These are phyloP conservation scores for Trichoplusia ni DNA, from an alignment of 1,140 invertebrate genomes.

Conservation along the genomic window DNA sequence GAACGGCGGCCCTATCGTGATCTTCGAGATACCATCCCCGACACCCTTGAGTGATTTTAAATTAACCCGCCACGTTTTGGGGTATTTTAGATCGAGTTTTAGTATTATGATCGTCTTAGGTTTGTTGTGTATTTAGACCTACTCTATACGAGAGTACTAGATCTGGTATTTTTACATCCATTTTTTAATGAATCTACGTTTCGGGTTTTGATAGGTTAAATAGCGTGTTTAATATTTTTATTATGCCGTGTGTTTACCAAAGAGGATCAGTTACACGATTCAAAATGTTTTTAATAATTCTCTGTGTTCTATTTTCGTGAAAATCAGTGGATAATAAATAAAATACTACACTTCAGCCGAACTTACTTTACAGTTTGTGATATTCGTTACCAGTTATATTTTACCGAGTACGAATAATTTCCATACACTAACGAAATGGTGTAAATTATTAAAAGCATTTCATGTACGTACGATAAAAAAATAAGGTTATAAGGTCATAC, in stretches of 20 bases:
- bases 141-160: no score
- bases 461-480: constrained; percentile 28
- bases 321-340: no score
- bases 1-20: constrained; percentile 58
- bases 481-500: constrained; percentile 43
- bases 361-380: background rate
- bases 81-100: constrained; percentile 19
- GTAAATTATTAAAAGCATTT: constrained; percentile 23
- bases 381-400: background rate
- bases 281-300: no score
- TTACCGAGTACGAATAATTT: background rate
- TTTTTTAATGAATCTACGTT: no score
- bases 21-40: constrained; percentile 43
- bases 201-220: no score
- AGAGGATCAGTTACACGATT: no score
- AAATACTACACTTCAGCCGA: background rate
- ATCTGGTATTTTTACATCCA: no score
- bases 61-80: constrained; percentile 43
- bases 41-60: constrained; percentile 54
- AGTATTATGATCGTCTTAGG: no score
- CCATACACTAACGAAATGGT: background rate
- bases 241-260: no score
- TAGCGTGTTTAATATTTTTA: no score
- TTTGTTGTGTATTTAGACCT: no score
- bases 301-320: no score